These are phyloP conservation scores for Scomberomorus guttatus DNA, from an alignment of 2,797 vertebrate species.

Conservation along the genomic window DNA sequence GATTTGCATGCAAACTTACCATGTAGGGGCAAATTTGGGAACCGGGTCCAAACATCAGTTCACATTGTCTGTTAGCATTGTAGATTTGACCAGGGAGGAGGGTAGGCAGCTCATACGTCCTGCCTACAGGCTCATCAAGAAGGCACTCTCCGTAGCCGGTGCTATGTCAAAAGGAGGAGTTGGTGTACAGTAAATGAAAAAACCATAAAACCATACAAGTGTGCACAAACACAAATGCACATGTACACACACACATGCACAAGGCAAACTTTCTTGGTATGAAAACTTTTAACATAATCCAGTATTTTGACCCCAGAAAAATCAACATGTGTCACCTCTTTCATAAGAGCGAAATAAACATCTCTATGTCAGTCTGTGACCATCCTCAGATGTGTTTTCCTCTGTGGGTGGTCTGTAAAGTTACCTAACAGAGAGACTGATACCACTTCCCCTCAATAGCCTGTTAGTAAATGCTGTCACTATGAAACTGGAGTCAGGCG, in stretches of 20 bases:
- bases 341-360: constrained; percentile 57
- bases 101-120: constrained; percentile 89
- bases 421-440: constrained; percentile 62
- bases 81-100: constrained; percentile 94
- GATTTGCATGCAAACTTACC: constrained; percentile 82
- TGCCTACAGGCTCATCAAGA: constrained; percentile 91
- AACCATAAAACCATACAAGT: constrained; percentile 17
- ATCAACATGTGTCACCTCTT: constrained; percentile 52
- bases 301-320: constrained; percentile 36
- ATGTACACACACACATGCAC: constrained; percentile 7
- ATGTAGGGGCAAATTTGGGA: constrained; percentile 97
- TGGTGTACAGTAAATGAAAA: constrained; percentile 23
- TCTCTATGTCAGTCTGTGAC: constrained; percentile 60
- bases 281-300: constrained; percentile 22
- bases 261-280: background rate
- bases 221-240: constrained; percentile 8
- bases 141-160: constrained; percentile 98
- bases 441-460: constrained; percentile 46
- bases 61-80: constrained; percentile 95
- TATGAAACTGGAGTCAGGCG: constrained; percentile 54
- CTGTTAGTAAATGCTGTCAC: constrained; percentile 63
- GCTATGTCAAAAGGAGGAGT: constrained; percentile 72
- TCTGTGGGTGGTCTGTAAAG: constrained; percentile 79
- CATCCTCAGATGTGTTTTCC: constrained; percentile 56
- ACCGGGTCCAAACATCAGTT: constrained; percentile 95